Percentiles rank a stretch among this genome's conserved stretches.
Conservation (phyloP, 23 tunicate species). For the Ascidia mentula region DNA sequence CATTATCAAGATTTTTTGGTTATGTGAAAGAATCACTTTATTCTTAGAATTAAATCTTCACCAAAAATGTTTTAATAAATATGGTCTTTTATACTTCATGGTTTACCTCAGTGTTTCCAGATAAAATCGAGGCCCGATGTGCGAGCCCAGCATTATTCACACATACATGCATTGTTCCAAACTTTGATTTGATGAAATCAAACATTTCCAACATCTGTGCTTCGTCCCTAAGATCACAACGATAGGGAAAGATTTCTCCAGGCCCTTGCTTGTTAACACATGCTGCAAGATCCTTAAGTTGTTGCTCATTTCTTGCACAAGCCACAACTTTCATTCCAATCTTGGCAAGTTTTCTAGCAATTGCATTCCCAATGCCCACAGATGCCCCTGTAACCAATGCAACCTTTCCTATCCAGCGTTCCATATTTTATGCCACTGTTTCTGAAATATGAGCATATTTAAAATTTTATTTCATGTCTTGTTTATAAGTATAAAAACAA, state of each 20-base stretch:
- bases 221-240: constrained; percentile 50
- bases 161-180: constrained; percentile 43
- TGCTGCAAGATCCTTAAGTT: constrained; percentile 41
- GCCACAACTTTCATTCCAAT: constrained; percentile 45
- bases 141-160: constrained; percentile 53
- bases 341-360: constrained; percentile 29
- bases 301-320: constrained; percentile 25
- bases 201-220: constrained; percentile 33
- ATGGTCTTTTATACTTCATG: no score
- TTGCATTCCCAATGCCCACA: constrained; percentile 44
- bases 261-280: constrained; percentile 12
- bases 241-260: constrained; percentile 20
- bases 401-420: constrained; percentile 41
- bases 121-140: constrained; percentile 20
- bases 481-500: no score
- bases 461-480: no score
- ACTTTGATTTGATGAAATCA: constrained; percentile 31
- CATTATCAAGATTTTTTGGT: no score
- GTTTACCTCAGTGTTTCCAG: constrained; percentile 42
- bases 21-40: no score
- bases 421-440: constrained; percentile 41
- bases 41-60: no score
- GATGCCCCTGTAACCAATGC: constrained; percentile 62
- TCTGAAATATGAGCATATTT: no score
- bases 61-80: no score